phyloP scores from a whole-genome alignment of 2,113 vertebrate genomes.

The Daphoenositta chrysoptera region DNA sequence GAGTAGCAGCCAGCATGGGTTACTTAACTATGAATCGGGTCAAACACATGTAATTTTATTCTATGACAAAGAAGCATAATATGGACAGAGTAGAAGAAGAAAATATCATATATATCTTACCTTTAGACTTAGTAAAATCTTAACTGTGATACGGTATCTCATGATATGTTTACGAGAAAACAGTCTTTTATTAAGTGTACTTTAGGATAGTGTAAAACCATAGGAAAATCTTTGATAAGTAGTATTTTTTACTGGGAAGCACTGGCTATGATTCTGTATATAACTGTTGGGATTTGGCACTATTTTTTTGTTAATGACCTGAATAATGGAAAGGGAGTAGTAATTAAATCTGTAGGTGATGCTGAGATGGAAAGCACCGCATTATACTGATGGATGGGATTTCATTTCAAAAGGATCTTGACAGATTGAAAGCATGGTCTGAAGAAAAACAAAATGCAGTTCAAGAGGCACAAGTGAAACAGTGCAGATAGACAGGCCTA shows the following conservation, averaged over 20 bases:
- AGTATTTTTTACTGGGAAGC: not conserved
- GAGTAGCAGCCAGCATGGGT: not conserved
- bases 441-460: constrained; percentile 6
- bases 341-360: not conserved
- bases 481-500: not conserved
- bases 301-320: not conserved
- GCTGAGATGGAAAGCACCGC: not conserved
- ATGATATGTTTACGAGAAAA: not conserved
- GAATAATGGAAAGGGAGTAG: not conserved
- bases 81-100: not conserved
- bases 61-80: not conserved
- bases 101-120: not conserved
- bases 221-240: not conserved
- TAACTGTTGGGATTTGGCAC: not conserved
- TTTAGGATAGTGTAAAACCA: not conserved
- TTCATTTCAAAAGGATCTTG: not conserved
- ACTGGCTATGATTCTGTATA: not conserved
- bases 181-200: not conserved
- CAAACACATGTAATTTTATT: not conserved
- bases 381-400: not conserved
- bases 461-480: not conserved
- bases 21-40: not conserved
- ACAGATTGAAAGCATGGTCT: not conserved
- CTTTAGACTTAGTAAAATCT: not conserved
- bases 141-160: not conserved